Conservation (phyloP, 2,888 invertebrate species). For the Bruchidius siliquastri region DNA sequence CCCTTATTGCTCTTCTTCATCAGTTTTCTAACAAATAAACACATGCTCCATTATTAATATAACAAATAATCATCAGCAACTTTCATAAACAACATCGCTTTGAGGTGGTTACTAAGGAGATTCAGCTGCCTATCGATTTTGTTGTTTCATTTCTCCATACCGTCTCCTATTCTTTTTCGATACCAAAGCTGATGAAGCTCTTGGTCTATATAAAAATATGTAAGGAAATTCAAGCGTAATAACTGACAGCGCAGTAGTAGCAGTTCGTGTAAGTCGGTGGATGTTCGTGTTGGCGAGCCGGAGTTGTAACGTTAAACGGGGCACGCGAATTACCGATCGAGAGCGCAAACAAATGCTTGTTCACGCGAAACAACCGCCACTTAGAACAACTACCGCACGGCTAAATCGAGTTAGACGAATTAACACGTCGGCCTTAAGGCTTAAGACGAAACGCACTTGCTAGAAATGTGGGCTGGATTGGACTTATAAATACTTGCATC, state of each 20-base stretch:
- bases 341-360: conserved; percentile 50
- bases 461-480: neutral
- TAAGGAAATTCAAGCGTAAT: neutral
- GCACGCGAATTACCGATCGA: conserved; percentile 49
- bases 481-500: no score
- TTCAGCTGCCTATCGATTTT: no score
- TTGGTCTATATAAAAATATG: neutral
- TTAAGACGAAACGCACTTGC: neutral
- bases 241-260: neutral
- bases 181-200: neutral
- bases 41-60: no score
- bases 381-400: conserved; percentile 43
- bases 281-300: conserved; percentile 22
- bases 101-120: no score
- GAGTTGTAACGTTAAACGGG: conserved; percentile 49
- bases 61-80: no score
- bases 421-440: conserved; percentile 14
- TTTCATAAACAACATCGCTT: no score
- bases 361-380: conserved; percentile 49
- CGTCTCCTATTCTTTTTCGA: no score
- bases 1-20: no score
- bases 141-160: no score
- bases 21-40: no score
- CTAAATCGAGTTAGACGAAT: conserved; percentile 24
- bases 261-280: conserved; percentile 1